Evolutionary conservation across 2,888 invertebrate genomes (phyloP).

Genomic region (Leptopterna dolabrata): DNA sequence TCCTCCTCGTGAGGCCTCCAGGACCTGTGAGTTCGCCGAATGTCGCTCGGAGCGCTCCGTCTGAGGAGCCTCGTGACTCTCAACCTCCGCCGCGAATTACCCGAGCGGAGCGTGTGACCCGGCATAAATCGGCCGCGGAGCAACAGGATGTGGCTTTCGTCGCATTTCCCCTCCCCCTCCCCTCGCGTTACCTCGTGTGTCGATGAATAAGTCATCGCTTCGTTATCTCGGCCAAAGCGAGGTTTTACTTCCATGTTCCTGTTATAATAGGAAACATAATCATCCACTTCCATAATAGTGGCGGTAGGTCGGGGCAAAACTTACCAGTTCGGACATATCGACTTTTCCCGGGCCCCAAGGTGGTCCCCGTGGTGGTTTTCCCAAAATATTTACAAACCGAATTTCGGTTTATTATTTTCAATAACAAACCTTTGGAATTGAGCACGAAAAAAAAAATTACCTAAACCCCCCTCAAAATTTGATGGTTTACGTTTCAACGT

Average conservation of each 20-base stretch:
- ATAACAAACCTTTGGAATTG: too few relatives aligned
- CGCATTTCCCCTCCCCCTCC: neutral
- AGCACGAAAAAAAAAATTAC: too few relatives aligned
- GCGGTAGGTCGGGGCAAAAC: too few relatives aligned
- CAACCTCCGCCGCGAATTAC: conserved; percentile 28
- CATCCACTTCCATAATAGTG: too few relatives aligned
- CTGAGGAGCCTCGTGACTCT: conserved; percentile 3
- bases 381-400: too few relatives aligned
- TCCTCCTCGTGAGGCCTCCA: neutral
- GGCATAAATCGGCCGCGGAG: conserved; percentile 20
- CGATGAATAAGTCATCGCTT: conserved; percentile 35
- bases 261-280: too few relatives aligned
- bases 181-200: neutral
- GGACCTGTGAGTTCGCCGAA: neutral
- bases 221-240: neutral
- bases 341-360: too few relatives aligned
- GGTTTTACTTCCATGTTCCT: neutral
- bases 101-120: conserved; percentile 31
- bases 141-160: conserved; percentile 21
- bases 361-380: too few relatives aligned
- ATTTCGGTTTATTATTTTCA: too few relatives aligned
- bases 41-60: neutral
- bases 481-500: too few relatives aligned
- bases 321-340: too few relatives aligned
- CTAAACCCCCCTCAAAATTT: too few relatives aligned